Evolutionary conservation across 1,140 invertebrate genomes (phyloP), one percentile per base, ranked within the genome.

Genomic region (Epicauta chinensis): DNA sequence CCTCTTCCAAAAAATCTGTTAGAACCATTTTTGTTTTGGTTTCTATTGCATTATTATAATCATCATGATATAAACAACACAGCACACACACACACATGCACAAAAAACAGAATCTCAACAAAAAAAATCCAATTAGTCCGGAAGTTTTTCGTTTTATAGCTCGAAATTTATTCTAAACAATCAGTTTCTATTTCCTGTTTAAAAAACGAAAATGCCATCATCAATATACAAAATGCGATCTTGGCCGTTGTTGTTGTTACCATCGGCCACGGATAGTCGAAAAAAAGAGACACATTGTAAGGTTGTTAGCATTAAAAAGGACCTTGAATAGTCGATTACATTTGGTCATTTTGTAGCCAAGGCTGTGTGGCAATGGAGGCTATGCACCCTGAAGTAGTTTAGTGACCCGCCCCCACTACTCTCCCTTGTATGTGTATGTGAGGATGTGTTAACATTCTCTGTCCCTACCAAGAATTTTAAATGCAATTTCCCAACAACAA

Each of bases 341-440:
- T 44, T 47, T 47, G 45, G 35, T 47, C 45, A 47, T 47, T 47
- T 47, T 47, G 34, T 29, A 23, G 34, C 45, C 45, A 47, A 47
- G 45, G 45, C 30, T 47, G 23, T 37, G 34, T 29, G 31, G 14
- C 45, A 47, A 32, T 36, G 30, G 35, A 31, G 23, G 16, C 45
- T 34, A 47, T 47, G 37, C 46, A 49, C 46, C 46, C 46, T 49
- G 37, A 49, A 39, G 37, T 49, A 39, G 46, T 49, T 49, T 49
- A 49, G 36, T 49, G 46, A 49, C 46, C 46, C 37, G 31, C 46
- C 36, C 46, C 46, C 23, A 23, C 23, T 23, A 23, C 23, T 23
- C 23, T 23, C 23, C 23, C 23, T 7, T 23, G 4, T 23, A 23
- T 23, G n/a, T n/a, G n/a, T n/a, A n/a, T n/a, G n/a, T n/a, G n/a